phyloP scores from a whole-genome alignment of 2,113 vertebrate species.

The Nettapus auritus region DNA sequence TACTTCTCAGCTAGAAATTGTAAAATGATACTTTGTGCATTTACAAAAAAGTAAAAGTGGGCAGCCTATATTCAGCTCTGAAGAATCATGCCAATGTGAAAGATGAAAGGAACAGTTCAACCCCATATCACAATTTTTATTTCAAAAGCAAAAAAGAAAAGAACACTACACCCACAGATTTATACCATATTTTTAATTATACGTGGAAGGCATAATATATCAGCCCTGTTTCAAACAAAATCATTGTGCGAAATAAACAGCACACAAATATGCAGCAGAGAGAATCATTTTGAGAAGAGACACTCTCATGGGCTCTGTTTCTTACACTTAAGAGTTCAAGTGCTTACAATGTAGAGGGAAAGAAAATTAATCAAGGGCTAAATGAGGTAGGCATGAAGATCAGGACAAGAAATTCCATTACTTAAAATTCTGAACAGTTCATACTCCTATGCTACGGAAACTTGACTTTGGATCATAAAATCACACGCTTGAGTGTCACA shows the following conservation, averaged over 20 bases:
- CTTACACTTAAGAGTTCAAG: neutral
- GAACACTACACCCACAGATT: neutral
- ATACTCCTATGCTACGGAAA: neutral
- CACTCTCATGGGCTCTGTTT: neutral
- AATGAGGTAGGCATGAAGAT: neutral
- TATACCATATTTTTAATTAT: neutral
- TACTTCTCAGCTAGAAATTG: neutral
- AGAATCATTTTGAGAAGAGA: neutral
- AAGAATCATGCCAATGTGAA: neutral
- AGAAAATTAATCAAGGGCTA: neutral
- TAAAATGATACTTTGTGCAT: neutral
- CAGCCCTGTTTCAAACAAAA: neutral
- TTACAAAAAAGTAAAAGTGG: neutral
- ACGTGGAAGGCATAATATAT: neutral
- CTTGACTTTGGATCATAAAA: neutral
- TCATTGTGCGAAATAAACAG: neutral
- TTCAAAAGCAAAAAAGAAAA: neutral
- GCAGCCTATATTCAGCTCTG: neutral
- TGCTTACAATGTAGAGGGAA: neutral
- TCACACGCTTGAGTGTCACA: neutral
- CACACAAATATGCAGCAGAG: rapidly evolving
- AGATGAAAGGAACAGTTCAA: neutral
- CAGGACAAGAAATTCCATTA: neutral
- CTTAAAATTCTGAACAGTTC: neutral
- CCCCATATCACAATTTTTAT: neutral